Evolutionary conservation across 2,113 vertebrate genomes (phyloP).

Genomic region (Cygnus buccinator): DNA sequence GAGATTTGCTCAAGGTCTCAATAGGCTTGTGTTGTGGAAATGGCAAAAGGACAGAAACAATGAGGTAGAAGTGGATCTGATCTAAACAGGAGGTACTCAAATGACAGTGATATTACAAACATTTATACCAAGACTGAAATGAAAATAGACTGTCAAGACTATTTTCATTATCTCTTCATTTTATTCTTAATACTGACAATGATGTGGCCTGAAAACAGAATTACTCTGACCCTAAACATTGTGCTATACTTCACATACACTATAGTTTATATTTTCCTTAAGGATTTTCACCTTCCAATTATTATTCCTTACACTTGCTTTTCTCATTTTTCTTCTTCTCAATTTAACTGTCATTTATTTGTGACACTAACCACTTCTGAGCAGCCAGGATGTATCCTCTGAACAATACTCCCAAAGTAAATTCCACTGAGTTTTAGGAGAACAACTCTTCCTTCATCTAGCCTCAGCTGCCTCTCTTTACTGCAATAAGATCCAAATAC

Average conservation of each 20-base stretch:
- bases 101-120: background rate
- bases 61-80: background rate
- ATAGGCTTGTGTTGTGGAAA: background rate
- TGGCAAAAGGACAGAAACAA: background rate
- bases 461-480: background rate
- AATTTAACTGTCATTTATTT: background rate
- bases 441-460: background rate
- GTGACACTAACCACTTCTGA: background rate
- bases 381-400: background rate
- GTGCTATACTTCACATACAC: background rate
- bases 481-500: background rate
- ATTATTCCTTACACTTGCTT: background rate
- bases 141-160: background rate
- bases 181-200: background rate
- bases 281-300: constrained; percentile 22
- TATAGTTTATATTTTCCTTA: background rate
- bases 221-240: background rate
- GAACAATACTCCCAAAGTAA: background rate
- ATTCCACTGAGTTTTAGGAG: background rate
- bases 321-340: background rate
- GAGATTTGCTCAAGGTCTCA: background rate
- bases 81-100: background rate
- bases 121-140: background rate
- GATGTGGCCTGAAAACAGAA: constrained; percentile 1
- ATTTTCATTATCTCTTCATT: background rate